These are phyloP conservation scores for Aleiodes alternator DNA, from an alignment of 2,888 invertebrate species.

Conservation along the genomic window DNA sequence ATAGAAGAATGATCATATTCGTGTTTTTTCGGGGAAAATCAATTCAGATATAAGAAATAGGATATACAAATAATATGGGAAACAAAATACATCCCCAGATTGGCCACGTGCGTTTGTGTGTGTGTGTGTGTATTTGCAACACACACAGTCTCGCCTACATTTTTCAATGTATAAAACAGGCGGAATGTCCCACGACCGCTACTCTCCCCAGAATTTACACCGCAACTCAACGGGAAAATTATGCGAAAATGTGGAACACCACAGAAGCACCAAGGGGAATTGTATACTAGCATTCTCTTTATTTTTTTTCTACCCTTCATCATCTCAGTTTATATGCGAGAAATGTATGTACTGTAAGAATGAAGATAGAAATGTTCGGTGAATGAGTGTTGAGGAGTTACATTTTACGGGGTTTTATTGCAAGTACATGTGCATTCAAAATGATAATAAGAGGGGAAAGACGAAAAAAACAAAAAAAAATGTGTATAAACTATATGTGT, in stretches of 20 bases:
- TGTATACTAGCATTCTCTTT: constrained; percentile 20
- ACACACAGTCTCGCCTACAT: background rate
- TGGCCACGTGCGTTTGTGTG: background rate
- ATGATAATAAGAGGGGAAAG: background rate
- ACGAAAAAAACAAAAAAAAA: background rate
- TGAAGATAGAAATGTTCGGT: constrained; percentile 1
- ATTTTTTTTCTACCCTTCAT: background rate
- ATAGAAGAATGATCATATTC: too few relatives aligned
- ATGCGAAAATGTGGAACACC: constrained; percentile 30
- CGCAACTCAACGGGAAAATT: constrained; percentile 33
- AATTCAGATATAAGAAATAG: too few relatives aligned
- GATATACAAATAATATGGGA: background rate
- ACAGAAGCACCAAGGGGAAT: constrained; percentile 16
- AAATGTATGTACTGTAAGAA: constrained; percentile 19
- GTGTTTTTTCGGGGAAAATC: too few relatives aligned
- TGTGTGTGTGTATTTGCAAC: too few relatives aligned
- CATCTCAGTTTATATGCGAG: constrained; percentile 9
- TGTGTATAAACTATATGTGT: constrained; percentile 2
- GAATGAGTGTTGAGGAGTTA: constrained; percentile 6
- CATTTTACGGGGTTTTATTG: constrained; percentile 1
- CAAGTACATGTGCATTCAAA: constrained; percentile 10
- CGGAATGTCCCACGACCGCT: constrained; percentile 6
- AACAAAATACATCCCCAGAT: background rate
- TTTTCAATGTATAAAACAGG: constrained; percentile 2
- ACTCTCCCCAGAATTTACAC: constrained; percentile 17